A percentile compares a stretch with the other conserved stretches of the same genome.
Evolutionary conservation across 2,113 vertebrate species (phyloP).

Genomic region (Trachemys scripta): DNA sequence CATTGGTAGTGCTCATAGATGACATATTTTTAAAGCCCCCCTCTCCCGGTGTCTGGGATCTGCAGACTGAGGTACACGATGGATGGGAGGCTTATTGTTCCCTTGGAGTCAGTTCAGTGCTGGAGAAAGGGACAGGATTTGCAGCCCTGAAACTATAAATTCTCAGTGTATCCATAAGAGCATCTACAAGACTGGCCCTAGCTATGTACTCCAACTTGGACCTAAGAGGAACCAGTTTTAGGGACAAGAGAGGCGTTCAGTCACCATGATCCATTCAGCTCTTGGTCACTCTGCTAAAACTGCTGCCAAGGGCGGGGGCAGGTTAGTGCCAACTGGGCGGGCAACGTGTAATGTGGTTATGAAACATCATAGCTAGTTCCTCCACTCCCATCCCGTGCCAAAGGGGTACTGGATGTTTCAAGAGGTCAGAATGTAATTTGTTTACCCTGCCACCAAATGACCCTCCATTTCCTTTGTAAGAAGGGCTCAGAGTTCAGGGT

Average conservation of each 20-base stretch:
- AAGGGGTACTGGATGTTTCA: background rate
- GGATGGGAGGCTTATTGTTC: background rate
- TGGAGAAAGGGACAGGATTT: background rate
- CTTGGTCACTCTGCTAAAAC: background rate
- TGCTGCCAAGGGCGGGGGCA: background rate
- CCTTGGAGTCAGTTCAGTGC: background rate
- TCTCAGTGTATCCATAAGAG: background rate
- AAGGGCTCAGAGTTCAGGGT: accelerated
- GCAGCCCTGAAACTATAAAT: background rate
- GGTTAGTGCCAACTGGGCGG: background rate
- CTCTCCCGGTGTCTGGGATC: background rate
- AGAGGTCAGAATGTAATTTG: background rate
- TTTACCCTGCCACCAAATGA: background rate
- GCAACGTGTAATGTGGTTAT: background rate
- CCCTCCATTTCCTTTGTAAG: background rate
- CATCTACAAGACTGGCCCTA: background rate
- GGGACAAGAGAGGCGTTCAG: background rate
- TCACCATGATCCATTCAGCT: background rate
- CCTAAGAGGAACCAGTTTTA: background rate
- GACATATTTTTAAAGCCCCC: background rate
- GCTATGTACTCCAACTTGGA: too few relatives aligned
- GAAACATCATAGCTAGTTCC: background rate
- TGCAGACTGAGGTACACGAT: background rate
- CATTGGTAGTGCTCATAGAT: background rate
- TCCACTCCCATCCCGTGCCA: background rate